phyloP scores from a whole-genome alignment of 2,797 vertebrate genomes.

The Rhyacichthys aspro region DNA sequence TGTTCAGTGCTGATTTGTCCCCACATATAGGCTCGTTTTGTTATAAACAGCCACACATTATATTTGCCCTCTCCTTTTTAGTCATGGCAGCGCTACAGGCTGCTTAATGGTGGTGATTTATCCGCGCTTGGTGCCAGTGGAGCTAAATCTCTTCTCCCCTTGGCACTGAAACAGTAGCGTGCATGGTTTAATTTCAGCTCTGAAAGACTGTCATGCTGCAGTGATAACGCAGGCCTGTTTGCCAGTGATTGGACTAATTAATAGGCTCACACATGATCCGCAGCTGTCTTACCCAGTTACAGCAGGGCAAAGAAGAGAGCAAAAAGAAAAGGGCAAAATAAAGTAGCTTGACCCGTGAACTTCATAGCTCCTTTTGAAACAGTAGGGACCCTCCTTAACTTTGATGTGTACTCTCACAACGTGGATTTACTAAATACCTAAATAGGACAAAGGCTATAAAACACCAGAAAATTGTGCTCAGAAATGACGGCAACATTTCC shows the following conservation, averaged over 20 bases:
- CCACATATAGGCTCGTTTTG: conserved; percentile 56
- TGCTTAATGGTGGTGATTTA: conserved; percentile 76
- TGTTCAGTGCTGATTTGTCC: conserved; percentile 61
- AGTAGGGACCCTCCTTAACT: conserved; percentile 19
- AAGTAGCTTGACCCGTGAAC: conserved; percentile 52
- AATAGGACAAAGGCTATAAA: conserved; percentile 19
- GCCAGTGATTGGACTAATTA: conserved; percentile 78
- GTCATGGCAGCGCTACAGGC: conserved; percentile 53
- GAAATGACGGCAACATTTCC: conserved; percentile 12
- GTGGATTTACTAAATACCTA: conserved; percentile 14
- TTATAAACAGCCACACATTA: conserved; percentile 64
- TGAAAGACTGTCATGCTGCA: conserved; percentile 71
- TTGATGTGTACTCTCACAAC: conserved; percentile 15
- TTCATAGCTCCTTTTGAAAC: conserved; percentile 27
- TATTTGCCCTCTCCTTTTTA: conserved; percentile 49
- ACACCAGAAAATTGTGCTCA: conserved; percentile 16
- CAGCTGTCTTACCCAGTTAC: conserved; percentile 53
- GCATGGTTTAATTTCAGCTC: conserved; percentile 77
- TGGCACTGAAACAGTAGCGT: conserved; percentile 69
- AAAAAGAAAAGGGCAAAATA: conserved; percentile 26
- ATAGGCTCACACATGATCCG: conserved; percentile 73
- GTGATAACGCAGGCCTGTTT: conserved; percentile 71
- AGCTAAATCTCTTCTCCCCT: conserved; percentile 74
- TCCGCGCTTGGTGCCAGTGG: conserved; percentile 65
- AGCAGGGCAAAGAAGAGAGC: conserved; percentile 22